Evolutionary conservation across 2,113 vertebrate genomes (phyloP).

Genomic region (Cepphus grylle): DNA sequence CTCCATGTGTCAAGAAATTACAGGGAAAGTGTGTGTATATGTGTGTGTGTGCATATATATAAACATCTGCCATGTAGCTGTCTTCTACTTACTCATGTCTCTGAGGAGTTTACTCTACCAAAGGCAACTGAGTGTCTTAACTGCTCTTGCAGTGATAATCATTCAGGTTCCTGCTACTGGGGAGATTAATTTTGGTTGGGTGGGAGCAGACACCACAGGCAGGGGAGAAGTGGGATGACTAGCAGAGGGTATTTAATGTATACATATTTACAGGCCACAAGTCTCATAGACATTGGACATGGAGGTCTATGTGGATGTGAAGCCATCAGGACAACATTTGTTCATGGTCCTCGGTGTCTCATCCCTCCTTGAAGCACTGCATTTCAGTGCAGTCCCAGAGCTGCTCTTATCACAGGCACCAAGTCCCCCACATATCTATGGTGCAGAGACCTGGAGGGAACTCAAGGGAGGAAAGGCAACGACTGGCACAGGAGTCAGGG

Average conservation of each 20-base stretch:
- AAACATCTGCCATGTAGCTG: conserved; percentile 62
- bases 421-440: neutral
- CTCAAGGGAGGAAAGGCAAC: neutral
- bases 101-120: neutral
- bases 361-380: neutral
- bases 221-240: neutral
- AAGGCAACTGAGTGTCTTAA: neutral
- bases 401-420: neutral
- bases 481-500: neutral
- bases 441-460: accelerated
- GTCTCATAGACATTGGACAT: neutral
- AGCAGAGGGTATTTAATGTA: neutral
- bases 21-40: conserved; percentile 20
- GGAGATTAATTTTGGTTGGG: neutral
- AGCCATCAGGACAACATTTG: neutral
- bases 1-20: conserved; percentile 57
- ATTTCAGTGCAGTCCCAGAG: neutral
- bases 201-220: neutral
- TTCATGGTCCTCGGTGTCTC: neutral
- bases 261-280: neutral
- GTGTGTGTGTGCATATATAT: neutral
- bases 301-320: neutral
- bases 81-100: conserved; percentile 36
- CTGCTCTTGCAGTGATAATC: neutral
- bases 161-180: neutral